Evolutionary conservation across 2,888 invertebrate genomes (phyloP).

Genomic region (Priocnemis perturbator): DNA sequence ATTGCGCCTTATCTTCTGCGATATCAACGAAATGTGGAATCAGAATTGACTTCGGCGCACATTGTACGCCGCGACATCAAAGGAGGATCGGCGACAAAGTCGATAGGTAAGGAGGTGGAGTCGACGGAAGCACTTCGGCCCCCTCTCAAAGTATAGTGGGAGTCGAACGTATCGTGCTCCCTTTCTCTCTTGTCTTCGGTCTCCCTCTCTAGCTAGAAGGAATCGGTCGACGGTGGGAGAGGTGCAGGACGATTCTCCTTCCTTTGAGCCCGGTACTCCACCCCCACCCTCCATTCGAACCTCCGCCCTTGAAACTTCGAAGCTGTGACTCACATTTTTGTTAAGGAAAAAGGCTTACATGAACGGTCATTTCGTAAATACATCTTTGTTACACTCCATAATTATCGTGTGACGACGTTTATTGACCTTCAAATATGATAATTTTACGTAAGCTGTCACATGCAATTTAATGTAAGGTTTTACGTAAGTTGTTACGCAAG

Average conservation of each 20-base stretch:
- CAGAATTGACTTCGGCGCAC: background rate
- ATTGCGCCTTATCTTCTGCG: no score
- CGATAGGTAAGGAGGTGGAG: slow-evolving; percentile 63
- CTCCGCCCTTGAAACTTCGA: no score
- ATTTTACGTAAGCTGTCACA: no score
- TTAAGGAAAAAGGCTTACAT: no score
- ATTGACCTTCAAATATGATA: no score
- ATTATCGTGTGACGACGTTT: no score
- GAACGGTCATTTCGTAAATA: no score
- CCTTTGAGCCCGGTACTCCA: background rate
- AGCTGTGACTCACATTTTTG: no score
- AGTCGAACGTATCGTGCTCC: slow-evolving; percentile 42
- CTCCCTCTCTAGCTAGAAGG: slow-evolving; percentile 18
- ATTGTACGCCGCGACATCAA: slow-evolving; percentile 9
- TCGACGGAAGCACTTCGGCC: slow-evolving; percentile 53
- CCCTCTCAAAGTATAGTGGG: slow-evolving; percentile 49
- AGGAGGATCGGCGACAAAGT: slow-evolving; percentile 16
- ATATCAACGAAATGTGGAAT: background rate
- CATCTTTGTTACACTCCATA: no score
- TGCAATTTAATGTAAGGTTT: no score
- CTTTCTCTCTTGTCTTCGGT: slow-evolving; percentile 40
- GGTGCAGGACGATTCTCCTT: slow-evolving; percentile 11
- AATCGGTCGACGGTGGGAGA: slow-evolving; percentile 27
- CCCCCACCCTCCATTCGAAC: no score
- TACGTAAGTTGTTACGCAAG: no score